A percentile compares a stretch with the other conserved stretches of the same genome.
Conservation (phyloP, 2,888 invertebrate genomes). For the Noctuana brunneofusca region DNA sequence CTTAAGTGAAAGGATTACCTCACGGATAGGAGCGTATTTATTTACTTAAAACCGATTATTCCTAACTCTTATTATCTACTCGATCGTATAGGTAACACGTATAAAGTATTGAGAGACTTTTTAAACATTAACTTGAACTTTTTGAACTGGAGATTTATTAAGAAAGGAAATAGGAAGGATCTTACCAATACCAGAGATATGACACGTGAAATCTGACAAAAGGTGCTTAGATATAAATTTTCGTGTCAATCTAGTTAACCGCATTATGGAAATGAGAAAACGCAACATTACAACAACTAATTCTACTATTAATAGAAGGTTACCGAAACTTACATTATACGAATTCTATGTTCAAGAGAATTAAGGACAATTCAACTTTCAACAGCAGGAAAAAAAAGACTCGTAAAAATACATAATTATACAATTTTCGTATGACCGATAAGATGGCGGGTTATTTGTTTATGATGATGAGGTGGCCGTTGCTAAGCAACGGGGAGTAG, state of each 20-base stretch:
- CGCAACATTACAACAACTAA: too few species aligned
- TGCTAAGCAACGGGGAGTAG: slow-evolving; percentile 76
- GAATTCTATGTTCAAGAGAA: too few species aligned
- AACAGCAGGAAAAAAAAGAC: too few species aligned
- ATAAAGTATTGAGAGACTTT: background rate
- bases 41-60: slow-evolving; percentile 34
- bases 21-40: slow-evolving; percentile 29
- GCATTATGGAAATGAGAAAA: too few species aligned
- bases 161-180: background rate
- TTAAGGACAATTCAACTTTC: too few species aligned
- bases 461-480: slow-evolving; percentile 81
- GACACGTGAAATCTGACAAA: too few species aligned
- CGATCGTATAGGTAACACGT: background rate
- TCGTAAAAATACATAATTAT: background rate
- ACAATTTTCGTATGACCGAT: slow-evolving; percentile 22
- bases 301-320: too few species aligned
- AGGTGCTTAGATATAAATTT: background rate
- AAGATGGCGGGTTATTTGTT: slow-evolving; percentile 63
- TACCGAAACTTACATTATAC: too few species aligned
- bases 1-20: slow-evolving; percentile 75
- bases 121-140: background rate
- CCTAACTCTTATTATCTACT: slow-evolving; percentile 14
- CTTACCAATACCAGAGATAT: too few species aligned
- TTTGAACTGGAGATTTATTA: background rate
- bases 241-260: too few species aligned